Evolutionary conservation across 1,140 invertebrate species (phyloP).

Genomic region (Teleopsis dalmanni): DNA sequence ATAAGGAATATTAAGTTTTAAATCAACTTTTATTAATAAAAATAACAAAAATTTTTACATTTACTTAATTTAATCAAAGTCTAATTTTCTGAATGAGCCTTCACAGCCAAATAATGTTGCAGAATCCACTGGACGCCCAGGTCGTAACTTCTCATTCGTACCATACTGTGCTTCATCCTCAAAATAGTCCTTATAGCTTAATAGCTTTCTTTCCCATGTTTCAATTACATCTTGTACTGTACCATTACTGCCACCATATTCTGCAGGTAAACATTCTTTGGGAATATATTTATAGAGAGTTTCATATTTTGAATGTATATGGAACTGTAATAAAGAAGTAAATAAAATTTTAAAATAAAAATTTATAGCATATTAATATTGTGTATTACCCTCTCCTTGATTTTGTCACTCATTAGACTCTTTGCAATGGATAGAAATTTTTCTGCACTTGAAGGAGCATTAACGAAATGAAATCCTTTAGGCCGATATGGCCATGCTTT

Average conservation of each 20-base stretch:
- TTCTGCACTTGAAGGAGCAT: conserved; percentile 46
- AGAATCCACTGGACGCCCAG: conserved; percentile 51
- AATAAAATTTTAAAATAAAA: not conserved
- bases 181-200: conserved; percentile 46
- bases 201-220: conserved; percentile 50
- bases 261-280: conserved; percentile 48
- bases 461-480: conserved; percentile 51
- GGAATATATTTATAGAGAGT: conserved; percentile 48
- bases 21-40: not conserved
- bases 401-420: conserved; percentile 49
- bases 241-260: conserved; percentile 52
- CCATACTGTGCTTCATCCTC: conserved; percentile 49
- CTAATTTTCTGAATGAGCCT: conserved; percentile 55
- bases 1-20: not conserved
- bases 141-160: conserved; percentile 52
- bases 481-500: conserved; percentile 50
- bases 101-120: conserved; percentile 56
- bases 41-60: conserved; percentile 3
- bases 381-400: conserved; percentile 46
- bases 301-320: conserved; percentile 50
- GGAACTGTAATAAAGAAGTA: conserved; percentile 19
- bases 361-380: not conserved
- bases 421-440: conserved; percentile 47
- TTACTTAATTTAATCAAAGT: conserved; percentile 33
- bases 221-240: conserved; percentile 45